These are phyloP conservation scores for Lacanobia oleracea DNA, from an alignment of 2,888 invertebrate species.

Conservation along the genomic window DNA sequence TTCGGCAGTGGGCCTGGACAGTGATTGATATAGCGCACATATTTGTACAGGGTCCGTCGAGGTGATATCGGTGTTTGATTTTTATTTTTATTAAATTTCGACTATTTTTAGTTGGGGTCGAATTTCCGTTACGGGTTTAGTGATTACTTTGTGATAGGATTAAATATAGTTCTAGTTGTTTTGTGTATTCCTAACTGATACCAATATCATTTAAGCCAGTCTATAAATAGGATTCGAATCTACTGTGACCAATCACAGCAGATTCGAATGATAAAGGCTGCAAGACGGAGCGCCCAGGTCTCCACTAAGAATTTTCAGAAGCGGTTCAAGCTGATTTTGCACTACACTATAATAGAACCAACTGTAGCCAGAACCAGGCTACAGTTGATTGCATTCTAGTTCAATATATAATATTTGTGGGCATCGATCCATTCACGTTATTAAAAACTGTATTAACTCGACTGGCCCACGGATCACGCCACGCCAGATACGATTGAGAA, in stretches of 20 bases:
- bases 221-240: too few species aligned
- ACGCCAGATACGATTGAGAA: conserved; percentile 37
- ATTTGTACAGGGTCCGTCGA: conserved; percentile 60
- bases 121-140: conserved; percentile 51
- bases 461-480: not conserved
- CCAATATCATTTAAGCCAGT: too few species aligned
- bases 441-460: not conserved
- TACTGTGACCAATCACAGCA: too few species aligned
- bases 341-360: too few species aligned
- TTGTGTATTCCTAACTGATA: not conserved
- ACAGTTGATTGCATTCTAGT: too few species aligned
- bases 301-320: too few species aligned
- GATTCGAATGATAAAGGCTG: not conserved
- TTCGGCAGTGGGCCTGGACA: conserved; percentile 71
- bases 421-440: not conserved
- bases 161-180: not conserved
- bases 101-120: conserved; percentile 44
- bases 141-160: conserved; percentile 23
- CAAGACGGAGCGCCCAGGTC: too few species aligned
- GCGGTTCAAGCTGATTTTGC: not conserved
- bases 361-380: too few species aligned
- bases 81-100: conserved; percentile 58
- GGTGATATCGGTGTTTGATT: conserved; percentile 59
- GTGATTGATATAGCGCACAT: conserved; percentile 76
- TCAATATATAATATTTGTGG: not conserved